Evolutionary conservation across 1,140 invertebrate genomes (phyloP), one percentile per base, ranked within the genome.

Genomic region (Scylla paramamosain): DNA sequence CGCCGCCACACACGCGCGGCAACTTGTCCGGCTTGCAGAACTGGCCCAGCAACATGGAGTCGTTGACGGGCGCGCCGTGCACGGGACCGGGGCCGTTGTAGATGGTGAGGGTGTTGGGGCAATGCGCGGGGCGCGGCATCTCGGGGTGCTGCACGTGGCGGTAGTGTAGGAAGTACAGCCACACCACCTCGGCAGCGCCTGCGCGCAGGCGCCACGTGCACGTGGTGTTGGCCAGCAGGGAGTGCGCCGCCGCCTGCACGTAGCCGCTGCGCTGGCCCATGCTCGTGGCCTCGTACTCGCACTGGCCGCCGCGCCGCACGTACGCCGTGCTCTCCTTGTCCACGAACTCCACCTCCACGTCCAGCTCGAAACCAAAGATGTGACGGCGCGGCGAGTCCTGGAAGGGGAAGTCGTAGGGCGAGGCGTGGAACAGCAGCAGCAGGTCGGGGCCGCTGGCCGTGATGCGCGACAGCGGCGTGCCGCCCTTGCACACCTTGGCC

Each of bases 381-480:
- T 95, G 89, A 8, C 96, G 91, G 25, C 96, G 91, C 10, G 96
- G 96, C 6, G 96, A 96, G 93, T 96, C 96, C 83, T 96, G 96
- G 87, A 95, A 97, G 97, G 99, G 98, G 94, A 98, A 98, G 96
- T 98, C 98, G 97, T 98, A 99, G 2, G 98, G 98, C 32, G 98
- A 98, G 29, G 98, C 98, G 94, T 98, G 98, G 96, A 99, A 98
- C 97, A 99, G 98, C 29, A 99, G 98, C 83, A 99, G 97, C 92
- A 99, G 97, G 97, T 99, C 98, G 82, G 98, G 98, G 0, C 98
- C 98, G 96, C 98, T 98, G 93, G 98, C 98, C 92, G 98, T 97
- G 94, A 99, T 98, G 96, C 98, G 98, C 0, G 98, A 98, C 59
- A 99, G 98, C 0, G 97, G 98, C 59, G 98, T 98, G 32, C 96